These are phyloP conservation scores for Platysteira castanea DNA, from an alignment of 2,113 vertebrate species.

Conservation along the genomic window DNA sequence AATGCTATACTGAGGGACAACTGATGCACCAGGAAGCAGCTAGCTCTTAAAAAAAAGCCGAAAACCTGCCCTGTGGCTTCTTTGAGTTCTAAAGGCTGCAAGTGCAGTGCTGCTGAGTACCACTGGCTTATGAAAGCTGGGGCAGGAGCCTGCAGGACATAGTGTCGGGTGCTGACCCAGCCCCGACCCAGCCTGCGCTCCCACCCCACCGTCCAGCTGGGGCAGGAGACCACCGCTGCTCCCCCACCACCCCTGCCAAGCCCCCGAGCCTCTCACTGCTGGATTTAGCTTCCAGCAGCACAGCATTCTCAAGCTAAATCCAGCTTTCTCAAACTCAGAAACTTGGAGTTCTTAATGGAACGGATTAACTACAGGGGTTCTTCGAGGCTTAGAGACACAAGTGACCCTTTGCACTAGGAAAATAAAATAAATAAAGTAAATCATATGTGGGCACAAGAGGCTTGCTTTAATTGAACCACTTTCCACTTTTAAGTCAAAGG, in stretches of 20 bases:
- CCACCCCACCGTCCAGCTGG: rapidly evolving
- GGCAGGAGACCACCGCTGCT: neutral
- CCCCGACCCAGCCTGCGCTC: rapidly evolving
- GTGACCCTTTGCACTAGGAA: neutral
- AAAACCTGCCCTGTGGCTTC: neutral
- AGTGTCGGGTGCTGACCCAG: rapidly evolving
- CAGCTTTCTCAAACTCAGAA: neutral
- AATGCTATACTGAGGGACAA: neutral
- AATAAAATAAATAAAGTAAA: neutral
- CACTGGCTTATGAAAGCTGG: rapidly evolving
- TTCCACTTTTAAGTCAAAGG: neutral
- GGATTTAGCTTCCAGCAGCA: neutral
- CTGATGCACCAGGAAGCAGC: neutral
- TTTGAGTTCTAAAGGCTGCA: neutral
- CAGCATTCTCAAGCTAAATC: neutral
- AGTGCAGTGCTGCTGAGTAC: rapidly evolving
- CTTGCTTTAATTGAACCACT: neutral
- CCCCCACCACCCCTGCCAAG: rapidly evolving
- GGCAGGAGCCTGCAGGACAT: neutral
- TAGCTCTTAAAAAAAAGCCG: neutral
- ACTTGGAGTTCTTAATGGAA: neutral
- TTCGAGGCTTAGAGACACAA: neutral
- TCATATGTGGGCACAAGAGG: neutral
- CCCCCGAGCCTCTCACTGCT: rapidly evolving
- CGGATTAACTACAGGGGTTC: neutral